phyloP scores from a whole-genome alignment of 2,797 vertebrate species.

The Sphaeramia orbicularis region DNA sequence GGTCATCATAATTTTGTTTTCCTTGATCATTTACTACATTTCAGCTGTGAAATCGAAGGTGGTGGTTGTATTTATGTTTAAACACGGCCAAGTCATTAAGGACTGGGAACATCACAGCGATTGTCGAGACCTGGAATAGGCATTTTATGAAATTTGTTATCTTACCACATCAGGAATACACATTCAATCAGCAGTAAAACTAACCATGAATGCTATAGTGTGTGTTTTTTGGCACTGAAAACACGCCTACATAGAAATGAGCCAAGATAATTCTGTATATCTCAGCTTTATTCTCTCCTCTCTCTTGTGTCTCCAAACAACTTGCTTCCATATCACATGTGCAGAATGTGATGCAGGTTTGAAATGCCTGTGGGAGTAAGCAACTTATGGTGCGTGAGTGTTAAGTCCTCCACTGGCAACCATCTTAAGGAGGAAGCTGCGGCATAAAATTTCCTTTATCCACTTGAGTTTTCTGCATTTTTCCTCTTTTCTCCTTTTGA shows the following conservation, averaged over 20 bases:
- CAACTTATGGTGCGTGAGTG: neutral
- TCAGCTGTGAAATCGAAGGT: constrained; percentile 26
- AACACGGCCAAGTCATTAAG: neutral
- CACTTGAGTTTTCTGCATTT: constrained; percentile 16
- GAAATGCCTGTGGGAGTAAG: neutral
- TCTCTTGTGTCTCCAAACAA: neutral
- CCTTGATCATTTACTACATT: constrained; percentile 29
- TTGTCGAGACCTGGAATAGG: neutral
- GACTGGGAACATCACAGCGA: neutral
- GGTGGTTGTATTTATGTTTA: constrained; percentile 9
- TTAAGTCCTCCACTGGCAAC: constrained; percentile 4
- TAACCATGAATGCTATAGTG: constrained; percentile 2
- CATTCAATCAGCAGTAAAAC: constrained; percentile 10
- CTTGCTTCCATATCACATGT: neutral
- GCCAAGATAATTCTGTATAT: neutral
- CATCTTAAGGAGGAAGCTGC: constrained; percentile 8
- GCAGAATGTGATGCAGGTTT: neutral
- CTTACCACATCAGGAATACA: constrained; percentile 1
- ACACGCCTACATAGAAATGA: neutral
- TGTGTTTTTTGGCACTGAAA: constrained; percentile 9
- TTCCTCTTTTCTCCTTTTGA: constrained; percentile 7
- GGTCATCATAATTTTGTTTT: constrained; percentile 30
- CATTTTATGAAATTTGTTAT: neutral
- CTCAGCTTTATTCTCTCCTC: neutral
- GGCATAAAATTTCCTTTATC: neutral